A percentile compares a stretch with the other conserved stretches of the same genome.
Conservation (phyloP, 2,797 vertebrate genomes). For the Micromesistius poutassou region DNA sequence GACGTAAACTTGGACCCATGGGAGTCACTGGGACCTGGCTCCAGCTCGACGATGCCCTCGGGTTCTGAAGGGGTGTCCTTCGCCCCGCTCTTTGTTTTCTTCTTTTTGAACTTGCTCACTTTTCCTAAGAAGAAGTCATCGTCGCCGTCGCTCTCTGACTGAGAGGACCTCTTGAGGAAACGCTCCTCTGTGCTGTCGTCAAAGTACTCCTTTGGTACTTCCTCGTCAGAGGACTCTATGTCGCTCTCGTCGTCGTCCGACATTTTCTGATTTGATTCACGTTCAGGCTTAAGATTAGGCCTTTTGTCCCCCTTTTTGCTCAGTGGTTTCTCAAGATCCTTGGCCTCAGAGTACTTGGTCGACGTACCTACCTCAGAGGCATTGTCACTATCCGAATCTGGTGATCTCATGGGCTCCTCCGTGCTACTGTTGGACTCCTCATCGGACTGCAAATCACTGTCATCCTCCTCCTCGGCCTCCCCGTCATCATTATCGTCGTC, state of each 20-base stretch:
- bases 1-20: slow-evolving; percentile 72
- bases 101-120: slow-evolving; percentile 83
- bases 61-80: slow-evolving; percentile 19
- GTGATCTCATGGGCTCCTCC: slow-evolving; percentile 34
- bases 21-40: slow-evolving; percentile 36
- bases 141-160: slow-evolving; percentile 80
- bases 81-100: slow-evolving; percentile 30
- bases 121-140: slow-evolving; percentile 93
- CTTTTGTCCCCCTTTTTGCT: neutral
- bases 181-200: slow-evolving; percentile 98
- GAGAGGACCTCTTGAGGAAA: slow-evolving; percentile 86
- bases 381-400: neutral
- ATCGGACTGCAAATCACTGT: neutral
- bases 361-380: neutral
- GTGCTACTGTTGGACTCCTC: slow-evolving; percentile 25
- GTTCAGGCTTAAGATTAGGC: neutral
- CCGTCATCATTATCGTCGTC: neutral
- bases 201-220: slow-evolving; percentile 85
- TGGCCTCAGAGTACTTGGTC: neutral
- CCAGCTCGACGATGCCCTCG: slow-evolving; percentile 20
- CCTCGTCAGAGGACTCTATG: slow-evolving; percentile 68
- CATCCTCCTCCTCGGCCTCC: neutral
- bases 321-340: neutral
- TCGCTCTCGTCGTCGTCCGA: slow-evolving; percentile 56
- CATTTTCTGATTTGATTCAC: neutral